Conservation (phyloP, 2,113 vertebrate species). For the Mungos mungo region DNA sequence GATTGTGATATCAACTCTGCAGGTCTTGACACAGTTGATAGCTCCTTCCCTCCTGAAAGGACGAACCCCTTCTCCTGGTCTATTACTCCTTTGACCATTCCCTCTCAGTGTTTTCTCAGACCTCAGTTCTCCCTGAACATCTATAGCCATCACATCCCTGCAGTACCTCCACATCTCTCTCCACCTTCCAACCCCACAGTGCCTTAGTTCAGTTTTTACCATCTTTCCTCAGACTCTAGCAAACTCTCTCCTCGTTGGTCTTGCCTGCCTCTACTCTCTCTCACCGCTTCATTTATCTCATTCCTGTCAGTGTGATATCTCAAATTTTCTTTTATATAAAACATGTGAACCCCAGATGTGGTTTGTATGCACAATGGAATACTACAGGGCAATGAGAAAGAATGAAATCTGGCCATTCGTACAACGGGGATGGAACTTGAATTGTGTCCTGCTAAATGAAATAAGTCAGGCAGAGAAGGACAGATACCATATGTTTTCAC, state of each 20-base stretch:
- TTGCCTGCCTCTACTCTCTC: not conserved
- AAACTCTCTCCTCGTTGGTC: not conserved
- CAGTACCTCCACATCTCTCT: not conserved
- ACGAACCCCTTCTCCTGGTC: not conserved
- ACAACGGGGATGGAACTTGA: too few species aligned
- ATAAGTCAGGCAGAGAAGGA: too few species aligned
- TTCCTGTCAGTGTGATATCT: not conserved
- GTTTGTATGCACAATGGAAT: too few species aligned
- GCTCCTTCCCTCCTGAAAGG: not conserved
- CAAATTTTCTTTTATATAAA: not conserved
- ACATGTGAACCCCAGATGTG: too few species aligned
- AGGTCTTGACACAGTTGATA: not conserved
- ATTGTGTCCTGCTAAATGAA: too few species aligned
- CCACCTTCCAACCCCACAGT: accelerated
- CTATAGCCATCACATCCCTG: not conserved
- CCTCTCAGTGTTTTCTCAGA: not conserved
- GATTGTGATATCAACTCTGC: not conserved
- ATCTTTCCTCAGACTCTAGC: not conserved
- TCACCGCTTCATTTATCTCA: not conserved
- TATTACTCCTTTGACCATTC: not conserved
- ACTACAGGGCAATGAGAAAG: too few species aligned
- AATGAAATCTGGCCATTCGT: too few species aligned
- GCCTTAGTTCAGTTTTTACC: not conserved
- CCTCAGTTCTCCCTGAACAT: not conserved
- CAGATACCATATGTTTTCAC: too few species aligned